Evolutionary conservation across 1,140 invertebrate genomes (phyloP), one percentile per base, ranked within the genome.

Genomic region (Eulimnadia texana): DNA sequence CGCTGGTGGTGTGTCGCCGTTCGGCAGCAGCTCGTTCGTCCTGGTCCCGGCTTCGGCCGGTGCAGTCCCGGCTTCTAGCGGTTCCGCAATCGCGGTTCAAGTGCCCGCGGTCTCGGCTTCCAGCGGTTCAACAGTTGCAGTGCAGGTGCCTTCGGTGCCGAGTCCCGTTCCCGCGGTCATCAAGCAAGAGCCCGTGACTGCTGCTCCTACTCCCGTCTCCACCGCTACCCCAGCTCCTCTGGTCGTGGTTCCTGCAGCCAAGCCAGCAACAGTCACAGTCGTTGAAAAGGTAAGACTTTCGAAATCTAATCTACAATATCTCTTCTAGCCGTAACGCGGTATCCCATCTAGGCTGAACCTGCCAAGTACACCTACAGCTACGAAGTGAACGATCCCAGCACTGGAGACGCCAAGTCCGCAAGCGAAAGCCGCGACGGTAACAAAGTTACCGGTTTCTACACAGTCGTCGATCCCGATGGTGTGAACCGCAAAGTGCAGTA

Each of bases 401-500:
- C 55, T 3, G 55, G 55, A 9, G 55, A 58, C 22, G 42, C 29
- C 27, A 58, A 58, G n/a, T 28, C 24, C 16, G 27, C 28, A 25
- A 13, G 23, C 23, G 55, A 58, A 25, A 58, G 23, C 16, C 55
- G 55, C 23, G 19, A 27, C 9, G 55, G 55, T 33, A 27, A 58
- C 20, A 42, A 33, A 19, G 55, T 58, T 28, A 58, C 59, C 56
- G 66, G 63, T 2, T 59, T 60, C 20, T 66, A 66, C 58, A 66
- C 62, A 16, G 61, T 66, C n/a, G 50, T 49, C 19, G 66, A 66
- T 49, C 59, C 62, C 20, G 66, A 67, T 23, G 66, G 66, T 16
- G 49, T 61, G 19, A 27, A 50, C 51, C 53, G 66, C 49, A 50
- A 52, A 42, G 66, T 67, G 2, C 59, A 66, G 22, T 67, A 67